These are phyloP conservation scores for Rhamphomyia laevipes DNA, from an alignment of 2,888 invertebrate species.

Conservation along the genomic window DNA sequence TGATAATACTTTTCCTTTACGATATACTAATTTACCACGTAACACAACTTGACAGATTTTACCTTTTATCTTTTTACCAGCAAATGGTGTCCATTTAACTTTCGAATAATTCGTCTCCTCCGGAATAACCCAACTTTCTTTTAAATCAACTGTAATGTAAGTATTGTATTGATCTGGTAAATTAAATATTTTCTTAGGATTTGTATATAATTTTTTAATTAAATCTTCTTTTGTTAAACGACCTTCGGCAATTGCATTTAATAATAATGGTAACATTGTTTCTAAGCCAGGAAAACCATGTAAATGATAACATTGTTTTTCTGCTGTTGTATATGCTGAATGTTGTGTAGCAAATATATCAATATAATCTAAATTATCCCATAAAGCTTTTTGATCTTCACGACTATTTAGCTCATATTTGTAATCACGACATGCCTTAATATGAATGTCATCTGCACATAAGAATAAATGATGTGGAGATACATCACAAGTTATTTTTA, in stretches of 20 bases:
- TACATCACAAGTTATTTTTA: constrained; percentile 95
- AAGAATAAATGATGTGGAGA: constrained; percentile 97
- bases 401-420: constrained; percentile 60
- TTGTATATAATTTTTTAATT: constrained; percentile 80
- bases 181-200: constrained; percentile 90
- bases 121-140: constrained; percentile 86
- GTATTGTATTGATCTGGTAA: constrained; percentile 93
- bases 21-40: constrained; percentile 88
- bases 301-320: constrained; percentile 76
- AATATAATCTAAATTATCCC: constrained; percentile 92
- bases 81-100: constrained; percentile 95
- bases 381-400: constrained; percentile 90
- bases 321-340: constrained; percentile 87
- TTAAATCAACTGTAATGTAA: constrained; percentile 90
- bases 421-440: constrained; percentile 42
- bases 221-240: constrained; percentile 82
- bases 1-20: constrained; percentile 84
- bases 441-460: constrained; percentile 47
- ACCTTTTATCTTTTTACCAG: constrained; percentile 75
- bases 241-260: constrained; percentile 87
- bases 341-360: constrained; percentile 99
- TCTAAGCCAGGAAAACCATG: constrained; percentile 96
- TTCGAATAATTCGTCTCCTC: constrained; percentile 73
- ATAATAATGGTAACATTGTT: constrained; percentile 86
- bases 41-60: constrained; percentile 86